Evolutionary conservation across 2,797 vertebrate species (phyloP).

Genomic region (Semaprochilodus insignis): DNA sequence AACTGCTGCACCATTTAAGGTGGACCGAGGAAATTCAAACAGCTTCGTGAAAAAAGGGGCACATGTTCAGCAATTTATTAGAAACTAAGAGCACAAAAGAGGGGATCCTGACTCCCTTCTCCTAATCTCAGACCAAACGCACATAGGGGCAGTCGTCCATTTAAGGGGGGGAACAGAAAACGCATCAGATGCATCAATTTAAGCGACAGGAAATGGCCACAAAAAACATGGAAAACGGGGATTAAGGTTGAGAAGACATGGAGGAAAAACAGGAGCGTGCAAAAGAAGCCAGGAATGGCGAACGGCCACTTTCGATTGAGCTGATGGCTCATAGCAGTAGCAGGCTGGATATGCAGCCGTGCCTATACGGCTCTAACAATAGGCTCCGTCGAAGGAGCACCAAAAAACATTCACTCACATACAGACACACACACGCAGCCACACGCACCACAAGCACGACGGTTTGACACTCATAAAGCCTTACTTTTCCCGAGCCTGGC

Average conservation of each 20-base stretch:
- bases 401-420: not conserved
- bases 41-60: too few species aligned
- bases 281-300: slow-evolving; percentile 32
- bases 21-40: too few species aligned
- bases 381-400: slow-evolving; percentile 54
- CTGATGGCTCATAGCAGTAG: slow-evolving; percentile 11
- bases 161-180: not conserved
- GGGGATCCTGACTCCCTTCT: slow-evolving; percentile 33
- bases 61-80: not conserved
- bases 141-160: not conserved
- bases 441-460: slow-evolving; percentile 42
- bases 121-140: not conserved
- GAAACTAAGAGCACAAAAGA: slow-evolving; percentile 49
- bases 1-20: too few species aligned
- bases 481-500: slow-evolving; percentile 98
- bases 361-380: slow-evolving; percentile 56
- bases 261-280: not conserved
- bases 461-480: slow-evolving; percentile 57
- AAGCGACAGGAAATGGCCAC: not conserved
- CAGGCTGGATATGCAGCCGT: slow-evolving; percentile 31
- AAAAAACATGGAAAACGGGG: not conserved
- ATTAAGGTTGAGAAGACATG: not conserved
- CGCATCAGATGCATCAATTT: not conserved
- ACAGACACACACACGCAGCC: slow-evolving; percentile 24
- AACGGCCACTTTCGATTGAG: slow-evolving; percentile 43